These are phyloP conservation scores for Holacanthella duospinosa DNA, from an alignment of 2,888 invertebrate genomes.

Conservation along the genomic window DNA sequence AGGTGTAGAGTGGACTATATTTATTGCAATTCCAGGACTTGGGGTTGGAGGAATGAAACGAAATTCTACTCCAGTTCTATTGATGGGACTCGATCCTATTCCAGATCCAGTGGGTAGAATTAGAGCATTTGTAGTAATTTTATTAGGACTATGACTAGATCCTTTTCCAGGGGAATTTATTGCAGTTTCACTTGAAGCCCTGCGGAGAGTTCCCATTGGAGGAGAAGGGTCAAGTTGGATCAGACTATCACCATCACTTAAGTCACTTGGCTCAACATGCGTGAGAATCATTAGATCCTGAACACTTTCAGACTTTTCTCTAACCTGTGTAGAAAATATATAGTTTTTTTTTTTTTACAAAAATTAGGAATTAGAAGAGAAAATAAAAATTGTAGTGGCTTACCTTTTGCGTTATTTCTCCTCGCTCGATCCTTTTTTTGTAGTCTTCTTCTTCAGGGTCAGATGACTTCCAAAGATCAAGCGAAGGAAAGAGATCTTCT, in stretches of 20 bases:
- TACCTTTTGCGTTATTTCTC: constrained; percentile 42
- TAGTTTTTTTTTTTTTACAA: no score
- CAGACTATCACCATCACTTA: constrained; percentile 26
- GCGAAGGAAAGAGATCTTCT: background rate
- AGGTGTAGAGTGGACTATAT: constrained; percentile 22
- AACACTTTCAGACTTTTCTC: constrained; percentile 56
- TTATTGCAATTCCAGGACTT: constrained; percentile 22
- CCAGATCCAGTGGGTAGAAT: background rate
- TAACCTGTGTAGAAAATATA: constrained; percentile 43
- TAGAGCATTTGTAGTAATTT: background rate
- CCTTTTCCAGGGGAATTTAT: constrained; percentile 15
- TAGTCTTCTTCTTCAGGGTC: constrained; percentile 25
- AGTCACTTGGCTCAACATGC: constrained; percentile 49
- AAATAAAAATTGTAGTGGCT: no score
- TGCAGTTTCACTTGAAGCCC: constrained; percentile 22
- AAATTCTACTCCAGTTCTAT: constrained; percentile 13
- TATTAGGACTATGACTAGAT: constrained; percentile 18
- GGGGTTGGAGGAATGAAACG: constrained; percentile 20
- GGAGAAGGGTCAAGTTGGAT: constrained; percentile 8
- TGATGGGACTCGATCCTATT: background rate
- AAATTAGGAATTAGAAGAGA: background rate
- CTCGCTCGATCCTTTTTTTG: constrained; percentile 16
- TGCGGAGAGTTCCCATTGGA: background rate
- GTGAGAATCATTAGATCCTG: constrained; percentile 58
- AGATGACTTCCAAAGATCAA: background rate